Percentiles rank a stretch among this genome's conserved stretches.
Evolutionary conservation across 2,113 vertebrate species (phyloP).

Genomic region (Lontra canadensis): DNA sequence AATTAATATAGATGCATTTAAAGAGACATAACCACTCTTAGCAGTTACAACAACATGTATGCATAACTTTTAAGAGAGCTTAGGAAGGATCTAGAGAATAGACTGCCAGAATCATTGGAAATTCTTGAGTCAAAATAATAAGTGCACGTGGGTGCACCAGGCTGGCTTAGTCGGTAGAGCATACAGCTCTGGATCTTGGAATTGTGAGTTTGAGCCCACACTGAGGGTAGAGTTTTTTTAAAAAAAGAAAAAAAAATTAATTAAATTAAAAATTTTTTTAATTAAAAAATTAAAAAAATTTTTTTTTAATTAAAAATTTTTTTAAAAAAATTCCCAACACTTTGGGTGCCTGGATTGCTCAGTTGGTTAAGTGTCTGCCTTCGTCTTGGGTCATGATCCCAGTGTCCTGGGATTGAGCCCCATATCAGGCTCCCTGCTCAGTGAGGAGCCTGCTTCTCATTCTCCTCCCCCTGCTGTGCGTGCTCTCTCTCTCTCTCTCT

Average conservation of each 20-base stretch:
- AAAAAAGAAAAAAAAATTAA: no score
- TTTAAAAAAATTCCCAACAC: not conserved
- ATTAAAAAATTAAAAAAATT: no score
- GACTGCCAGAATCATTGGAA: not conserved
- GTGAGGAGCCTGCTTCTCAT: not conserved
- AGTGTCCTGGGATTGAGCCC: no score
- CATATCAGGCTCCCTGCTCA: no score
- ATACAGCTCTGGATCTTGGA: not conserved
- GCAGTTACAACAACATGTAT: not conserved
- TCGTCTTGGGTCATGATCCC: no score
- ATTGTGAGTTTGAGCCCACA: not conserved
- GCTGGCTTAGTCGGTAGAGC: not conserved
- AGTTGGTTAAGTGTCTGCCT: no score
- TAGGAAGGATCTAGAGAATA: not conserved
- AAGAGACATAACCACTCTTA: not conserved
- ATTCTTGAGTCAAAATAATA: conserved; percentile 16
- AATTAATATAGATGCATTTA: not conserved
- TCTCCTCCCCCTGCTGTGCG: not conserved
- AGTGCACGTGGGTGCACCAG: not conserved
- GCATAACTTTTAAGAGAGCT: conserved; percentile 10
- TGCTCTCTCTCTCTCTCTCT: not conserved
- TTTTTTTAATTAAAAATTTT: not conserved
- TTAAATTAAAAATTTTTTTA: no score
- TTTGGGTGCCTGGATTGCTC: not conserved
- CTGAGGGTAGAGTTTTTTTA: not conserved